phyloP scores from a whole-genome alignment of 2,888 invertebrate genomes.

The Cloeon dipterum region DNA sequence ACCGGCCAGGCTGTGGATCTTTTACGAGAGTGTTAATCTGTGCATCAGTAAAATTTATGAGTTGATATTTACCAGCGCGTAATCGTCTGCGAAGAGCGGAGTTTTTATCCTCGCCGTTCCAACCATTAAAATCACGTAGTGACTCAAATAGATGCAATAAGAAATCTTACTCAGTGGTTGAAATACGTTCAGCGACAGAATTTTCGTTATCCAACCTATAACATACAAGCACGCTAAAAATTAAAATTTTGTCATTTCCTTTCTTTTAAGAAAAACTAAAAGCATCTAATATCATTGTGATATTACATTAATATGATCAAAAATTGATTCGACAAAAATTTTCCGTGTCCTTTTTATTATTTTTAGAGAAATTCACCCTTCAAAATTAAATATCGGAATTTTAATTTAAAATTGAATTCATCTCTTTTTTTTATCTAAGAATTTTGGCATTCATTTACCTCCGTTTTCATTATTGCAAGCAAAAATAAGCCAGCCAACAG shows the following conservation, averaged over 20 bases:
- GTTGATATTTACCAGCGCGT: neutral
- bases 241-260: no score
- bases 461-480: neutral
- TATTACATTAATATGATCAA: no score
- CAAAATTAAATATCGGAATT: neutral
- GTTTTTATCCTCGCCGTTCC: conserved; percentile 2
- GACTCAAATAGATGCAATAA: conserved; percentile 5
- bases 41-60: neutral
- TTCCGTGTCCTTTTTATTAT: no score
- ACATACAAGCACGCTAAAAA: no score
- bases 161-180: neutral
- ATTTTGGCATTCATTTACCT: neutral
- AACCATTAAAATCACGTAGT: conserved; percentile 2
- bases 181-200: neutral
- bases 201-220: neutral
- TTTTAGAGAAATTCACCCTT: no score
- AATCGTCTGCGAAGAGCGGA: conserved; percentile 4
- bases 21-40: neutral
- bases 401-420: no score
- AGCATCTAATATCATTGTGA: no score
- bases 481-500: neutral
- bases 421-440: no score
- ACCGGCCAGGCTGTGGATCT: conserved; percentile 12
- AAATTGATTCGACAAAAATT: no score
- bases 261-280: no score